Percentiles rank a stretch among this genome's conserved stretches.
Evolutionary conservation across 2,797 vertebrate genomes (phyloP).

Genomic region (Coluber constrictor): DNA sequence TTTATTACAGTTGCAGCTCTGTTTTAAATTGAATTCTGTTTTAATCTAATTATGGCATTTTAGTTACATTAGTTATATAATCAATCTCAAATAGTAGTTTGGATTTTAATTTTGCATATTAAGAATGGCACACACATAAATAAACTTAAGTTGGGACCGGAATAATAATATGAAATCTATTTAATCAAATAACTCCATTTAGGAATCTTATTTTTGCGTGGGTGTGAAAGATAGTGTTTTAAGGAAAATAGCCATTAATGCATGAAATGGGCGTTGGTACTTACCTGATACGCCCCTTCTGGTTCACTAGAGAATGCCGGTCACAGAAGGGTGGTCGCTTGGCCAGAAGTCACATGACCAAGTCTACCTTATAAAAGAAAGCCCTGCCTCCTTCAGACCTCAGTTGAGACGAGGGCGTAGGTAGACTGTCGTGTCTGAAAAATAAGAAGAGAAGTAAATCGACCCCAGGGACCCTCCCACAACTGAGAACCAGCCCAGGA

Average conservation of each 20-base stretch:
- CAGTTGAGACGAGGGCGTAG: too few species aligned
- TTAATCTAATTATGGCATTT: not conserved
- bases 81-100: not conserved
- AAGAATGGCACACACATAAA: not conserved
- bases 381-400: too few species aligned
- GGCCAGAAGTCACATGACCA: too few species aligned
- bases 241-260: not conserved
- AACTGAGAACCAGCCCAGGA: too few species aligned
- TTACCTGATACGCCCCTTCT: too few species aligned
- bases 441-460: too few species aligned
- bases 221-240: not conserved
- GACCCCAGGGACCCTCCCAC: too few species aligned
- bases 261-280: constrained; percentile 5
- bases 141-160: not conserved
- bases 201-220: not conserved
- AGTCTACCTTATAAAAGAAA: too few species aligned
- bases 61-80: not conserved
- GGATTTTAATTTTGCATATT: not conserved
- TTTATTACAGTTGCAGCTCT: not conserved
- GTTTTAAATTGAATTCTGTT: not conserved
- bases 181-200: constrained; percentile 9
- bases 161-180: not conserved
- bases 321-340: too few species aligned
- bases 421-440: too few species aligned
- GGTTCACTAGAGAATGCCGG: too few species aligned